Base-by-base conservation (phyloP, 2,113 vertebrate species). In the Geococcyx californianus region DNA sequence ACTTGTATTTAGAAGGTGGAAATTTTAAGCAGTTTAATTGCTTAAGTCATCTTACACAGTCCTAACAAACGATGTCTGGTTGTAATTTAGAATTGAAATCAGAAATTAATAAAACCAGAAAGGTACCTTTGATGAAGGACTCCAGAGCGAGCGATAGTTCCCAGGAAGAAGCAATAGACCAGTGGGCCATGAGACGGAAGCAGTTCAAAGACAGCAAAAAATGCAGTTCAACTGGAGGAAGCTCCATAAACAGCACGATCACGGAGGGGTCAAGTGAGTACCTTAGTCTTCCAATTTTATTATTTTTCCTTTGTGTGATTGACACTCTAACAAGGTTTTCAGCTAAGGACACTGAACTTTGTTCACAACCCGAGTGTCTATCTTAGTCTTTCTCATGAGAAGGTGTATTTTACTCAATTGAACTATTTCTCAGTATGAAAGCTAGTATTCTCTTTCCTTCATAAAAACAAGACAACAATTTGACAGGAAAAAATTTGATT, bases 191-290 rank as follows among this genome's bases (percentile, higher is more conserved):
- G 69, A 98, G 98, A 87, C 97, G 99, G 13, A 98, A 98, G 72
- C 98, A 98, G 24, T 99, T 98, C 96, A 99, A 98, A 93, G 98
- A 99, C 7, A 98, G 98, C 89, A 98, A 98, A 74, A 98, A 98
- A 44, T 98, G 98, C 94, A 98, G 98, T 90, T 99, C 99, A 31
- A 89, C 97, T 24, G 98, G 98, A 68, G 98, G 97, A 52, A 98
- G 98, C 56, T 99, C 98, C 11, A 94, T 98, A 34, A 97, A 98
- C 94, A 99, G 98, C 68, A 99, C 98, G 74, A 95, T 99, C 91
- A 99, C 98, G 2, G 98, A 99, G 70, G 98, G 98, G 87, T 99
- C 98, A 84, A 94, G 99, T 99, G 89, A 97, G 97, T 97, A 94
- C 11, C 19, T 45, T 9, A 10, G 29, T 34, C 9, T 82, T 68